These are phyloP conservation scores for Craniophora ligustri DNA, from an alignment of 2,888 invertebrate species.

Conservation along the genomic window DNA sequence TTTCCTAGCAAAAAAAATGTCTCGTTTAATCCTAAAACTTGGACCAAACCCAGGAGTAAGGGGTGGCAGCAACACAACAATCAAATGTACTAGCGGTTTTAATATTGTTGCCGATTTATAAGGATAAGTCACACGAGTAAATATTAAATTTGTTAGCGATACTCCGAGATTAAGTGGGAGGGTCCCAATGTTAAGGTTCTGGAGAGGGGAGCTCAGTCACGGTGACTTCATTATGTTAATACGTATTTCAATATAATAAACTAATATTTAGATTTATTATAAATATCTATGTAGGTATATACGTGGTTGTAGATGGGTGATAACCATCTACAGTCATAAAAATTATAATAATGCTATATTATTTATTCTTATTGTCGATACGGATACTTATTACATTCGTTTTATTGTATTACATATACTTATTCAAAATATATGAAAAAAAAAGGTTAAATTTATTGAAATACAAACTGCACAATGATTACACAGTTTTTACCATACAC, in stretches of 20 bases:
- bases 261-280: slow-evolving; percentile 14
- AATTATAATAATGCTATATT: too few species aligned
- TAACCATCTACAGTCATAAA: too few species aligned
- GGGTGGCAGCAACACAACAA: slow-evolving; percentile 78
- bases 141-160: slow-evolving; percentile 88
- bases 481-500: too few species aligned
- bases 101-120: slow-evolving; percentile 88
- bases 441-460: too few species aligned
- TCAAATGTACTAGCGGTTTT: slow-evolving; percentile 87
- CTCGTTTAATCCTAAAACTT: slow-evolving; percentile 52
- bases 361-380: too few species aligned
- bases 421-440: too few species aligned
- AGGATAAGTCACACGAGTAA: slow-evolving; percentile 87
- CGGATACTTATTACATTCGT: too few species aligned
- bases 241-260: slow-evolving; percentile 25
- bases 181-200: slow-evolving; percentile 53
- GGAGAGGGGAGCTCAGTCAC: slow-evolving; percentile 39
- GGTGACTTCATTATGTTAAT: slow-evolving; percentile 33
- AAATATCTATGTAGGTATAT: neutral
- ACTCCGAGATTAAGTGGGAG: slow-evolving; percentile 85
- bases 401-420: too few species aligned
- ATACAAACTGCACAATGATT: too few species aligned
- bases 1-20: too few species aligned
- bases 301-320: too few species aligned
- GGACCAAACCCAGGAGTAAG: slow-evolving; percentile 60